phyloP scores from a whole-genome alignment of 2,888 invertebrate genomes.

The Pilophorus perplexus region DNA sequence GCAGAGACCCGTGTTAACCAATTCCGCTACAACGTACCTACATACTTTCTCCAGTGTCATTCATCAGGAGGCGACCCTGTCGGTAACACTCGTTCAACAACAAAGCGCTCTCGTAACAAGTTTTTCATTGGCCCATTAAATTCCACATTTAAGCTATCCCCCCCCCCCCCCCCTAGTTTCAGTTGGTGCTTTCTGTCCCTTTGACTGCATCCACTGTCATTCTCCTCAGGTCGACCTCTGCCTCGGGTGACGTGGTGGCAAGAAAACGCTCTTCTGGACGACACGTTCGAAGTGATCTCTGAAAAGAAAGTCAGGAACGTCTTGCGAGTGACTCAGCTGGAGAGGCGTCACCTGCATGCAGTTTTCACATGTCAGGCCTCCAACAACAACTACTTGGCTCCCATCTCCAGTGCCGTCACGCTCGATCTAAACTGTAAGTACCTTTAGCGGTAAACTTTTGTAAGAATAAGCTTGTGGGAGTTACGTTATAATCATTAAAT shows the following conservation, averaged over 20 bases:
- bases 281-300: constrained; percentile 65
- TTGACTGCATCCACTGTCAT: no score
- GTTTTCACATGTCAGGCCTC: constrained; percentile 70
- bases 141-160: no score
- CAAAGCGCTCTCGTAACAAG: neutral
- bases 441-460: no score
- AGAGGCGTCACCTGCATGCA: constrained; percentile 66
- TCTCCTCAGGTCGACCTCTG: constrained; percentile 72
- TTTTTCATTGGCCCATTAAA: no score
- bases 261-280: constrained; percentile 68
- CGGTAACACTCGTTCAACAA: neutral
- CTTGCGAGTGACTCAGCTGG: constrained; percentile 65
- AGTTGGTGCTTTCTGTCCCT: no score
- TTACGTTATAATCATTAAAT: no score
- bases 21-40: no score
- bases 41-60: no score
- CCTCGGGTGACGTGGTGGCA: constrained; percentile 77
- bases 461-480: no score
- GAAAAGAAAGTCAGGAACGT: constrained; percentile 68
- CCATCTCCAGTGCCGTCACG: constrained; percentile 64
- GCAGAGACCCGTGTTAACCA: no score
- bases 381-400: constrained; percentile 68
- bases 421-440: constrained; percentile 73
- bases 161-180: no score
- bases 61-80: no score